Percentiles rank a stretch among this genome's conserved stretches.
Evolutionary conservation across 2,113 vertebrate species (phyloP).

Genomic region (Spermophilus dauricus): DNA sequence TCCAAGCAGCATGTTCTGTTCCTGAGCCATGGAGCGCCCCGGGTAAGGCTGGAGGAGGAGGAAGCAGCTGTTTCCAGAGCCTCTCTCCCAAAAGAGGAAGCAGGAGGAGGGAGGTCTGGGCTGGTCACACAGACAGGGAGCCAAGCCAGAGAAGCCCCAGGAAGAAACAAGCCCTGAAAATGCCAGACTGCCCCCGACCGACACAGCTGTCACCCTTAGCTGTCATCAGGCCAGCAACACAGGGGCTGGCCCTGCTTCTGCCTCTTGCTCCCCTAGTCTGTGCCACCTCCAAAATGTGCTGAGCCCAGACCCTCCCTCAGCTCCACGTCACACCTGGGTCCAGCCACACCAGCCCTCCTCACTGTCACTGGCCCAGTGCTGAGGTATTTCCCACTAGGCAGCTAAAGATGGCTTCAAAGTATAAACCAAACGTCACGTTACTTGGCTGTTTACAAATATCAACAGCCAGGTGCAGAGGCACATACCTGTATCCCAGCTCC

Average conservation of each 20-base stretch:
- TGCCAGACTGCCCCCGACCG: not conserved
- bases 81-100: not conserved
- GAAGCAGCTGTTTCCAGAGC: not conserved
- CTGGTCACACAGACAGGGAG: not conserved
- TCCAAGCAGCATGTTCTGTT: not conserved
- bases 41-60: not conserved
- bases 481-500: not conserved
- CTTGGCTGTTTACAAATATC: not conserved
- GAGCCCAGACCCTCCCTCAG: not conserved
- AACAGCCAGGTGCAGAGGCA: not conserved
- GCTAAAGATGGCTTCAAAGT: not conserved
- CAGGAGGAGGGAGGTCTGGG: not conserved
- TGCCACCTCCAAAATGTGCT: rapidly evolving
- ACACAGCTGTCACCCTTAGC: not conserved
- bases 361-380: not conserved
- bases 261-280: rapidly evolving
- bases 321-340: not conserved
- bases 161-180: not conserved
- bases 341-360: rapidly evolving
- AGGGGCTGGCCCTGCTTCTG: not conserved
- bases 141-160: not conserved
- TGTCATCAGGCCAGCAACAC: not conserved
- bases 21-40: not conserved
- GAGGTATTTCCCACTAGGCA: not conserved
- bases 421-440: not conserved